These are phyloP conservation scores for Brachyopa scutellaris DNA, from an alignment of 2,888 invertebrate species.

Conservation along the genomic window DNA sequence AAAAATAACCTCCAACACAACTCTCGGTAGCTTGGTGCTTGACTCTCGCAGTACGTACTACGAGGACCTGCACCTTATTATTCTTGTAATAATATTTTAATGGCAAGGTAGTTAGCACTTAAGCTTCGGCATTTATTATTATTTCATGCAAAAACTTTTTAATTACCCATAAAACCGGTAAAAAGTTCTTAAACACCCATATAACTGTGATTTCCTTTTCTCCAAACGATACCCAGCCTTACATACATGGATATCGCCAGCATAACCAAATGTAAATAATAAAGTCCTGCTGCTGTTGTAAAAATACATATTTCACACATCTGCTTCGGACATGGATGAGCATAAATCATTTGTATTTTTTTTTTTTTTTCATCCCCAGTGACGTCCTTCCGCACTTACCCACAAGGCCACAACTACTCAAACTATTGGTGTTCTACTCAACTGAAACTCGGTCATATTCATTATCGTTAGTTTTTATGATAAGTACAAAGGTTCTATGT, in stretches of 20 bases:
- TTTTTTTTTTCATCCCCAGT: slow-evolving; percentile 37
- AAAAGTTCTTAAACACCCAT: slow-evolving; percentile 4
- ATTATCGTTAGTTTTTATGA: slow-evolving; percentile 71
- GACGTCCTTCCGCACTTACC: not conserved
- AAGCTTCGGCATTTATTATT: slow-evolving; percentile 58
- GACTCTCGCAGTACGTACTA: too few species aligned
- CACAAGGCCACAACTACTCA: not conserved
- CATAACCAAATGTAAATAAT: not conserved
- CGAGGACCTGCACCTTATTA: not conserved
- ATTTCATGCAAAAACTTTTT: slow-evolving; percentile 63
- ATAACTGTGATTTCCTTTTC: slow-evolving; percentile 1
- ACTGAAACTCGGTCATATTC: slow-evolving; percentile 54
- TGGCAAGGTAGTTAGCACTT: slow-evolving; percentile 61
- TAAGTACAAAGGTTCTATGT: slow-evolving; percentile 57
- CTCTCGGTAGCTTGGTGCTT: too few species aligned
- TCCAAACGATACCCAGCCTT: not conserved
- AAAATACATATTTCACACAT: slow-evolving; percentile 47
- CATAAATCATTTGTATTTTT: slow-evolving; percentile 54
- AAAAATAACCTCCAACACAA: not conserved
- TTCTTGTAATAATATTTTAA: slow-evolving; percentile 49
- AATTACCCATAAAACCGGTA: slow-evolving; percentile 42
- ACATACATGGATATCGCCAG: too few species aligned
- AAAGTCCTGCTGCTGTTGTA: slow-evolving; percentile 30
- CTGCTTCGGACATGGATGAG: slow-evolving; percentile 57
- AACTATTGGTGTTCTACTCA: not conserved